phyloP scores from a whole-genome alignment of 1,140 invertebrate genomes.

The Caenorhabditis tropicalis region DNA sequence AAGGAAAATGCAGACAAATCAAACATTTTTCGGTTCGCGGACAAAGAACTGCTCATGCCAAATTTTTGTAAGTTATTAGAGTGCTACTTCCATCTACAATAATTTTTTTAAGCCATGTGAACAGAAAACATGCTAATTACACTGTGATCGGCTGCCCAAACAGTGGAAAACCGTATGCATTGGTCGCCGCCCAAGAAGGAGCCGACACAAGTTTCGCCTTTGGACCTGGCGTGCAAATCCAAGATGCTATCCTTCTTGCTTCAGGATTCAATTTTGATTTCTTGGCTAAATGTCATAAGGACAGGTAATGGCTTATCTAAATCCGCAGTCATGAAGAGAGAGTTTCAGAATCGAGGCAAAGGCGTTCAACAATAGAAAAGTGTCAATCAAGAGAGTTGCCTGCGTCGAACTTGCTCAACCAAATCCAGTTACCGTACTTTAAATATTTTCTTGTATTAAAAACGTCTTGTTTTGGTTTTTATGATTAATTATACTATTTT shows the following conservation, averaged over 20 bases:
- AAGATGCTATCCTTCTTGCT: not conserved
- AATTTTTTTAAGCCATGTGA: not conserved
- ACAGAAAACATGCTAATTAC: not conserved
- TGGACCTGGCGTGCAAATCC: not conserved
- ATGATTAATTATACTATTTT: no score
- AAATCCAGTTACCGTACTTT: not conserved
- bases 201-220: not conserved
- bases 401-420: not conserved
- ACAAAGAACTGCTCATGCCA: conserved; percentile 2
- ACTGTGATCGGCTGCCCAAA: not conserved
- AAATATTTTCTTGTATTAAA: no score
- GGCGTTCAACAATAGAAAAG: not conserved
- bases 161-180: not conserved
- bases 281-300: not conserved
- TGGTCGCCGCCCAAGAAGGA: not conserved
- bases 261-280: not conserved
- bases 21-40: not conserved
- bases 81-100: not conserved
- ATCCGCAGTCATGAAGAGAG: not conserved
- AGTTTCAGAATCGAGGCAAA: not conserved
- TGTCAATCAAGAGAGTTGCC: not conserved
- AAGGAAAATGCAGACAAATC: not conserved
- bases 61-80: not conserved
- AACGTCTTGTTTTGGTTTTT: no score
- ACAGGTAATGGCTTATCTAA: not conserved